Percentiles rank a stretch among this genome's conserved stretches.
Evolutionary conservation across 1,140 invertebrate genomes (phyloP).

Genomic region (Drosophila arawakana): DNA sequence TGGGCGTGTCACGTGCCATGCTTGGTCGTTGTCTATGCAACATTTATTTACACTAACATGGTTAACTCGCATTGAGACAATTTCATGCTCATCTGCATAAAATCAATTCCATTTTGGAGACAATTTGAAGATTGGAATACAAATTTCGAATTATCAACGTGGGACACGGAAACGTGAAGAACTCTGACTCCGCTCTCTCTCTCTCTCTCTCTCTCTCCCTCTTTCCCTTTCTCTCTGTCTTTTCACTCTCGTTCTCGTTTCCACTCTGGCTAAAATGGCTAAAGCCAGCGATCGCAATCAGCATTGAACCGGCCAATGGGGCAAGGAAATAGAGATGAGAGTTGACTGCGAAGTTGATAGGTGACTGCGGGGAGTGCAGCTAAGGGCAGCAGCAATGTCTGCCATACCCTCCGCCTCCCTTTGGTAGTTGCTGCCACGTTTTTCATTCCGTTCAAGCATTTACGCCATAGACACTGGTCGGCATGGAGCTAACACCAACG

Average conservation of each 20-base stretch:
- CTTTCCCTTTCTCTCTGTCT: conserved; percentile 6
- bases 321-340: background rate
- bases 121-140: conserved; percentile 85
- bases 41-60: conserved; percentile 82
- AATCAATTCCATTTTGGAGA: conserved; percentile 85
- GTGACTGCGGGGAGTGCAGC: background rate
- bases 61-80: conserved; percentile 80
- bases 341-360: no score
- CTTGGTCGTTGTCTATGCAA: conserved; percentile 44
- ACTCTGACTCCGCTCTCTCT: background rate
- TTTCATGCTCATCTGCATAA: conserved; percentile 85
- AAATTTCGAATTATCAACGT: conserved; percentile 84
- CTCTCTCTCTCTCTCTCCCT: conserved; percentile 20
- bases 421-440: conserved; percentile 26
- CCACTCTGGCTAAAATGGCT: conserved; percentile 57
- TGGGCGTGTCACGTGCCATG: conserved; percentile 61
- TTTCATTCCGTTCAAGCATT: conserved; percentile 65
- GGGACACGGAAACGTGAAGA: conserved; percentile 56
- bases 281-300: conserved; percentile 74
- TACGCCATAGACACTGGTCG: conserved; percentile 61
- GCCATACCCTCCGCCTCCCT: background rate
- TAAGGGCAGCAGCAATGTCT: conserved; percentile 14
- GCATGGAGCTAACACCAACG: conserved; percentile 37
- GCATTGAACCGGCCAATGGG: conserved; percentile 67
- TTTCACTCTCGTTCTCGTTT: conserved; percentile 1